Evolutionary conservation across 2,797 vertebrate species (phyloP), one percentile per base, ranked within the genome.

Genomic region (Peromyscus attwateri): DNA sequence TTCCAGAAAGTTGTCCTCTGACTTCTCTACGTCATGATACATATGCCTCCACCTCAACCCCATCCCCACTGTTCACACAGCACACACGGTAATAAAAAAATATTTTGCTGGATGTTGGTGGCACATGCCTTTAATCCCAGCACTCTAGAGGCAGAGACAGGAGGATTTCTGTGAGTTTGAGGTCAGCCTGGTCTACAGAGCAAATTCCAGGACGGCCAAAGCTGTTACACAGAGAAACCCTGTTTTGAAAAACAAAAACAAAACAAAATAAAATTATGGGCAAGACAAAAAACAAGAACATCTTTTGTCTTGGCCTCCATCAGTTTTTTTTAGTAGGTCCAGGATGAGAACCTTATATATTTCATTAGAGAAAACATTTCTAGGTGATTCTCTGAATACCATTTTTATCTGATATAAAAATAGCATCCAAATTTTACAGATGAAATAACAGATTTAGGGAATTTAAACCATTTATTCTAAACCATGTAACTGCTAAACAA

Each of bases 361-460:
- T 87, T 94, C 64, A 77, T 64, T 82, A 89, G 55, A 62, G 40
- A 94, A 84, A 66, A 68, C 0, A 46, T 79, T 71, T 77, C 49
- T 90, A 94, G 49, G 82, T 81, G 52, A 81, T 77, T 91, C 34
- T 95, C 23, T 62, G 76, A 79, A 37, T 92, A 93, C 49, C 31
- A 92, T 68, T 96, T 92, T 95, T 95, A 95, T 68, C 29, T 92
- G 62, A 92, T 87, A 23, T 87, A 79, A 81, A 94, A 96, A 96
- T 49, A 49, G 43, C 43, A 46, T 46, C 43, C 43, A 90, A 34
- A 81, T 96, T 96, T 96, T 94, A n/a, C 7, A 96, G 76, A 92
- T 60, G 55, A 91, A 79, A 40, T 88, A 94, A 92, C 75, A 95
- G 64, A 95, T 84, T 84, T 80, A 80, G 62, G 68, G 62, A 80